These are phyloP conservation scores for Drosophila limbata DNA, from an alignment of 2,888 invertebrate species.

Conservation along the genomic window DNA sequence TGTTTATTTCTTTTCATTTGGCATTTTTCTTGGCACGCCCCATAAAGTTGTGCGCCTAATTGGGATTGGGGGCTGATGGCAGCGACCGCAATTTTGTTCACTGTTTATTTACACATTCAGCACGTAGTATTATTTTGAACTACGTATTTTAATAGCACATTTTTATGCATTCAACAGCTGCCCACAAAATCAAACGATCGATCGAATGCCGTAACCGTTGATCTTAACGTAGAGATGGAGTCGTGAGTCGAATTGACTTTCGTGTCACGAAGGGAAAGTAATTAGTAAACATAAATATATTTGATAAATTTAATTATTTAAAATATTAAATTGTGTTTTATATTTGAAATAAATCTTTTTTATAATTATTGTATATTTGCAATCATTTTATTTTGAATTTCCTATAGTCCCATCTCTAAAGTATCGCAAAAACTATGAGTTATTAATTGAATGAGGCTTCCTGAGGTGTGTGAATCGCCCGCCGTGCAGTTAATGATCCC, in stretches of 20 bases:
- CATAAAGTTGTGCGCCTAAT: constrained; percentile 22
- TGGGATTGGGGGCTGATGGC: constrained; percentile 18
- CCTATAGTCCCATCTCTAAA: background rate
- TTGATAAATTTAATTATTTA: background rate
- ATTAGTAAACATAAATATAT: background rate
- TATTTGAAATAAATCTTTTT: background rate
- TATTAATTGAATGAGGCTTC: constrained; percentile 40
- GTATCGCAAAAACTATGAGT: constrained; percentile 37
- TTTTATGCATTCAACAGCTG: constrained; percentile 45
- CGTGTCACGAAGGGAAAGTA: constrained; percentile 3
- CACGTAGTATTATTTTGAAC: constrained; percentile 53
- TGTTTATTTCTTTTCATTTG: constrained; percentile 2
- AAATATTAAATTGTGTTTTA: no score
- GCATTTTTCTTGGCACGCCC: constrained; percentile 15
- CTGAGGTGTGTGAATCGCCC: constrained; percentile 20
- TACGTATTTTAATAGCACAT: constrained; percentile 28
- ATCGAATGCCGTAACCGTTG: constrained; percentile 22
- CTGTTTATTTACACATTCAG: constrained; percentile 53
- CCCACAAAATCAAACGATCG: constrained; percentile 46
- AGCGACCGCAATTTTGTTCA: constrained; percentile 27
- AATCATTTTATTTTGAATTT: background rate
- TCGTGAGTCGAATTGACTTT: background rate
- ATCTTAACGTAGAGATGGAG: constrained; percentile 18
- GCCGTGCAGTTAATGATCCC: constrained; percentile 33
- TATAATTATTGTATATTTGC: background rate